A percentile compares a stretch with the other conserved stretches of the same genome.
Conservation (phyloP, 2,888 invertebrate genomes). For the Cheilosia vernalis region DNA sequence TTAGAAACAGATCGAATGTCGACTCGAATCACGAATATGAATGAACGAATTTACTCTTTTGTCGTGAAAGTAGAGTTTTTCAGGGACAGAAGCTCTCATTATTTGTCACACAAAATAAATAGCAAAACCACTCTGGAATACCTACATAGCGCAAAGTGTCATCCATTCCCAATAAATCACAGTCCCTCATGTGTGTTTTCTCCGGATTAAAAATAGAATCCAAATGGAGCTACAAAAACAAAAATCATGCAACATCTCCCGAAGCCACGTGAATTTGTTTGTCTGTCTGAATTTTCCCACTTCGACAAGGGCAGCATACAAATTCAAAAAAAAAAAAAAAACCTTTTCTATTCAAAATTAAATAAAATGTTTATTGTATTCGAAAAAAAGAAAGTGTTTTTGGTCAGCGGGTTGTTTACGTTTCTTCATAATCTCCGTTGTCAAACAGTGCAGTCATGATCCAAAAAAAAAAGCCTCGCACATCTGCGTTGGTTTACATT, state of each 20-base stretch:
- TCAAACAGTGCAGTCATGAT: conserved; percentile 15
- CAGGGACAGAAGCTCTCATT: too few relatives aligned
- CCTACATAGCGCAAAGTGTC: not conserved
- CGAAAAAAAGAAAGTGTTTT: not conserved
- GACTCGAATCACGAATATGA: too few relatives aligned
- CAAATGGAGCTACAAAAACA: conserved; percentile 1
- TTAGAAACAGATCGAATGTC: too few relatives aligned
- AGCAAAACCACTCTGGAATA: too few relatives aligned
- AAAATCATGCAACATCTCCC: conserved; percentile 4
- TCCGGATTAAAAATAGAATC: conserved; percentile 21
- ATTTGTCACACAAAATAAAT: too few relatives aligned
- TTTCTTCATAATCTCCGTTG: conserved; percentile 11
- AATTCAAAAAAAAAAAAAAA: not conserved
- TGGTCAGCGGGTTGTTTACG: conserved; percentile 31
- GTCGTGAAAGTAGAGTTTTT: too few relatives aligned
- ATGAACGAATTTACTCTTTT: too few relatives aligned
- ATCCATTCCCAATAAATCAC: not conserved
- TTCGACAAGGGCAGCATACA: conserved; percentile 4
- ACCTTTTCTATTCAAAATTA: not conserved
- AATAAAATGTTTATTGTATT: conserved; percentile 33
- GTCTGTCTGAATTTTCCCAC: not conserved
- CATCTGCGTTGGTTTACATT: conserved; percentile 17
- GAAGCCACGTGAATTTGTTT: conserved; percentile 12
- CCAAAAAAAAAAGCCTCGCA: conserved; percentile 10
- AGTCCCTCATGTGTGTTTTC: conserved; percentile 12